A percentile compares a stretch with the other conserved stretches of the same genome.
Conservation (phyloP, 2,113 vertebrate species). For the Corythaeola cristata region DNA sequence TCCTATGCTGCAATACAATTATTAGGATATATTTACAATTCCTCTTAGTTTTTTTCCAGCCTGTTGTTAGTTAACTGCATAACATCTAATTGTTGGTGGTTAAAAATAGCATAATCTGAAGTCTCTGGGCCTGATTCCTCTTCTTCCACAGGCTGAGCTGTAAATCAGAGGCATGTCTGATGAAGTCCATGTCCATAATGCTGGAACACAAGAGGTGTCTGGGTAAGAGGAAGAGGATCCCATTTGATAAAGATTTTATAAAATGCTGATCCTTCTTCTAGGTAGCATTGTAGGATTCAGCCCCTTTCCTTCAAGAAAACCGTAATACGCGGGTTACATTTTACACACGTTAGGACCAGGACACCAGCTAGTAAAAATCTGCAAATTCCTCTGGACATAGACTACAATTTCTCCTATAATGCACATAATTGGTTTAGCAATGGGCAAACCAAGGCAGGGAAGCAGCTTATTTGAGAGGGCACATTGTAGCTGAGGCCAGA, state of each 20-base stretch:
- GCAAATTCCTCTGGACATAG: neutral
- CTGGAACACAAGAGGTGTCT: neutral
- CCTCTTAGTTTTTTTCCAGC: conserved; percentile 34
- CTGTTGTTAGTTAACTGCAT: conserved; percentile 54
- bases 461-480: neutral
- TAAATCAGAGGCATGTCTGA: neutral
- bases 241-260: neutral
- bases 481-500: neutral
- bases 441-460: neutral
- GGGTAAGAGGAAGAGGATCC: neutral
- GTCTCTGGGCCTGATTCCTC: neutral
- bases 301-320: neutral
- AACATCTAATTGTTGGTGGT: conserved; percentile 16
- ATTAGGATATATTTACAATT: conserved; percentile 80
- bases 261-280: neutral
- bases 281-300: neutral
- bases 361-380: neutral
- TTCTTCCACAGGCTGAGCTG: neutral
- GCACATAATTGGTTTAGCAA: neutral
- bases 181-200: rapidly evolving
- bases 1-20: conserved; percentile 82
- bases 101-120: conserved; percentile 43
- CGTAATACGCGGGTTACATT: rapidly evolving
- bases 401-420: neutral
- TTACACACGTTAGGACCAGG: neutral